Evolutionary conservation across 2,113 vertebrate genomes (phyloP).

Genomic region (Xyliphius kryptos): DNA sequence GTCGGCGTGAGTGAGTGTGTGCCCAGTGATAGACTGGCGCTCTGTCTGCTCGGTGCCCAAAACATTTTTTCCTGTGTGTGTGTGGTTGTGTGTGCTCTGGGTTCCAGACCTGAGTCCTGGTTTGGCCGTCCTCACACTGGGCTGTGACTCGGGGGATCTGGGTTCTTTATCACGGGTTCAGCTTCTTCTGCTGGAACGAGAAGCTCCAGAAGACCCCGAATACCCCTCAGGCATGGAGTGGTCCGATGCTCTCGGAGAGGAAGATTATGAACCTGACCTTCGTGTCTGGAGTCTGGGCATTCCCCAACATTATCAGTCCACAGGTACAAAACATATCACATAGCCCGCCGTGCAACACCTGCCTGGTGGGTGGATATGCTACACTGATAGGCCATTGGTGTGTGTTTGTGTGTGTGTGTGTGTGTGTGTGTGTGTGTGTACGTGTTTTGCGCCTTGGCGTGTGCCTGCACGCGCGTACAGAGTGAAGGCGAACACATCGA

Average conservation of each 20-base stretch:
- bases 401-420: slow-evolving; percentile 26
- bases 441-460: neutral
- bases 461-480: neutral
- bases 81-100: neutral
- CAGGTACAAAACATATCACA: slow-evolving; percentile 37
- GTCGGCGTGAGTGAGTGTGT: too few relatives aligned
- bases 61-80: too few relatives aligned
- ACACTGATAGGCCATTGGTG: slow-evolving; percentile 45
- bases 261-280: slow-evolving; percentile 33
- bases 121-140: slow-evolving; percentile 53
- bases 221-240: slow-evolving; percentile 24
- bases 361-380: slow-evolving; percentile 26
- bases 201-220: slow-evolving; percentile 8
- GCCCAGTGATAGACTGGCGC: too few relatives aligned
- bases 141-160: slow-evolving; percentile 49
- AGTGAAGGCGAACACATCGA: slow-evolving; percentile 4
- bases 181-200: slow-evolving; percentile 56
- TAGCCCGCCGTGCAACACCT: slow-evolving; percentile 35
- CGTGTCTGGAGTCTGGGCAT: slow-evolving; percentile 40
- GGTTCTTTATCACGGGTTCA: slow-evolving; percentile 58
- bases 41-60: too few relatives aligned
- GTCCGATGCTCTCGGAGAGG: slow-evolving; percentile 12
- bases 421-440: slow-evolving; percentile 21
- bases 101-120: slow-evolving; percentile 55
- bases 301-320: slow-evolving; percentile 41